These are phyloP conservation scores for Plestiodon gilberti DNA, from an alignment of 2,113 vertebrate species.

Conservation along the genomic window DNA sequence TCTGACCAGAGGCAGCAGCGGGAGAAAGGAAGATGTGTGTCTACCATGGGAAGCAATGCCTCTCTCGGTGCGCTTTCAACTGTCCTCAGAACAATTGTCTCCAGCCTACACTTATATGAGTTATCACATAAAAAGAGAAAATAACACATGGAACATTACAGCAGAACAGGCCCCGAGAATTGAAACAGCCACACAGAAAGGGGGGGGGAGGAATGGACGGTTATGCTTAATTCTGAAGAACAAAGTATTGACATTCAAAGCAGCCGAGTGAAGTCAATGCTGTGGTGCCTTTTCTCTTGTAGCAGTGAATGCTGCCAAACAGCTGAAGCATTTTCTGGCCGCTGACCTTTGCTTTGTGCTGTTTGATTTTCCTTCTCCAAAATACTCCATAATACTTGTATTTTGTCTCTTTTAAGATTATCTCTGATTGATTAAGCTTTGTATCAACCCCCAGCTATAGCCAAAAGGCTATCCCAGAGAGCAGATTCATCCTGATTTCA, in stretches of 20 bases:
- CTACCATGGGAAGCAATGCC: no score
- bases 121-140: neutral
- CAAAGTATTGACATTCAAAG: neutral
- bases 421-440: constrained; percentile 24
- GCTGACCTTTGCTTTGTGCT: constrained; percentile 20
- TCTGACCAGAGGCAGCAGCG: no score
- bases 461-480: constrained; percentile 9
- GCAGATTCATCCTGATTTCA: constrained; percentile 27
- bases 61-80: no score
- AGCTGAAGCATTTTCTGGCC: neutral
- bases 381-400: rapidly evolving
- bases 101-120: neutral
- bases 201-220: neutral
- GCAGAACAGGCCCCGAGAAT: neutral
- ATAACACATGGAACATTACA: neutral
- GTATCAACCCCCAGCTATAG: neutral
- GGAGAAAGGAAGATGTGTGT: no score
- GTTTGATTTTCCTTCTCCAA: neutral
- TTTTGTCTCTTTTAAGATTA: constrained; percentile 29
- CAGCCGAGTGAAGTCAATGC: neutral
- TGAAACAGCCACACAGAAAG: neutral
- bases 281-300: neutral
- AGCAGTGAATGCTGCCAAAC: neutral
- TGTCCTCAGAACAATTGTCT: no score
- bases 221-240: neutral